These are phyloP conservation scores for Cygnus olor DNA, from an alignment of 2,797 vertebrate genomes.

Conservation along the genomic window DNA sequence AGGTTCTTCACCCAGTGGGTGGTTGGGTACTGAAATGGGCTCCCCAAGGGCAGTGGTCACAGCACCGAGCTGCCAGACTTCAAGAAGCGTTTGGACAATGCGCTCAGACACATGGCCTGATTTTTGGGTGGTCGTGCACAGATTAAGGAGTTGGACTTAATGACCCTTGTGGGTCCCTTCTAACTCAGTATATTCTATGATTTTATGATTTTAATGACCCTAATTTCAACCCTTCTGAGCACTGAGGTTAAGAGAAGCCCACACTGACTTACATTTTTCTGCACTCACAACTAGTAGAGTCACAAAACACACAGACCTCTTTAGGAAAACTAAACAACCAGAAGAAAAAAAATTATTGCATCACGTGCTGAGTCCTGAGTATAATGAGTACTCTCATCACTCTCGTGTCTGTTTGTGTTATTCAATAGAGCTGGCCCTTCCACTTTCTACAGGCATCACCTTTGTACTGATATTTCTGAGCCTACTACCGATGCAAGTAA, in stretches of 20 bases:
- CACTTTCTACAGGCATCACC: rapidly evolving
- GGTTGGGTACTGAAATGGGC: no score
- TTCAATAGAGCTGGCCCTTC: neutral
- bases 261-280: rapidly evolving
- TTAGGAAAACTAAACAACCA: neutral
- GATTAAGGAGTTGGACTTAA: neutral
- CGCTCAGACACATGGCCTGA: neutral
- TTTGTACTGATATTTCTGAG: rapidly evolving
- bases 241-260: neutral
- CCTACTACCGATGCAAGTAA: rapidly evolving
- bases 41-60: neutral
- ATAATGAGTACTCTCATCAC: rapidly evolving
- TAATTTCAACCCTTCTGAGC: neutral
- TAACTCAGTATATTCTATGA: neutral
- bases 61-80: neutral
- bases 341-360: neutral
- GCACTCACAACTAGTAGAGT: neutral
- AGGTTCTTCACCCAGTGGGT: no score
- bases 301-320: rapidly evolving
- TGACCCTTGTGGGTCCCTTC: neutral
- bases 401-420: neutral
- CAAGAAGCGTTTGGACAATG: neutral
- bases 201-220: no score
- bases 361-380: neutral
- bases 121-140: neutral